Conservation (phyloP, 1,140 invertebrate genomes). For the Philotrypesis tridentata region DNA sequence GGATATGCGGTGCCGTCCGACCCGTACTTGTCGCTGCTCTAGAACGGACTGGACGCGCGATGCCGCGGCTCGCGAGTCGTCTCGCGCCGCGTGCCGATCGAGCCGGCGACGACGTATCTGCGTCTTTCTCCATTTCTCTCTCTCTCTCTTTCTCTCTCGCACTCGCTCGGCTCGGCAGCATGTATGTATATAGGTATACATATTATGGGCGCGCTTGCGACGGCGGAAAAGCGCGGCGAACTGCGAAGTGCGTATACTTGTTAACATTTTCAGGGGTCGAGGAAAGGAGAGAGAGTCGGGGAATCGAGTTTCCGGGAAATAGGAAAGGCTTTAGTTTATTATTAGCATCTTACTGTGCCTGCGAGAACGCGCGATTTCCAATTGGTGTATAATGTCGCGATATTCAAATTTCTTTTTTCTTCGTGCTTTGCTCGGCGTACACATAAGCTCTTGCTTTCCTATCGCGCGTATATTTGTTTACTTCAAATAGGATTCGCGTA, state of each 20-base stretch:
- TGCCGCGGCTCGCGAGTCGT: too few species aligned
- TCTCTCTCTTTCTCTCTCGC: not conserved
- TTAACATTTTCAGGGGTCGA: not conserved
- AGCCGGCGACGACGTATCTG: not conserved
- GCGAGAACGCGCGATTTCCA: not conserved
- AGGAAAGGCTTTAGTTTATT: not conserved
- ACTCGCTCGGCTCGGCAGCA: too few species aligned
- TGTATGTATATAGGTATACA: too few species aligned
- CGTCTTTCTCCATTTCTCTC: not conserved
- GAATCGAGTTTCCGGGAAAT: not conserved
- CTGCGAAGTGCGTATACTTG: not conserved
- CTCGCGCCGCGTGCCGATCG: conserved; percentile 35
- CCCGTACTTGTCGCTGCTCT: not conserved
- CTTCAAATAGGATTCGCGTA: not conserved
- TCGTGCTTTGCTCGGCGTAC: too few species aligned
- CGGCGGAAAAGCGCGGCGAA: not conserved
- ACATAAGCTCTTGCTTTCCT: too few species aligned
- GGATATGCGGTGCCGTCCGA: not conserved
- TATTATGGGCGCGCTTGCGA: not conserved
- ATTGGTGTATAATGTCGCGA: not conserved
- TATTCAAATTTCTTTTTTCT: not conserved
- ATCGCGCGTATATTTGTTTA: not conserved
- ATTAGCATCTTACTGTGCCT: not conserved
- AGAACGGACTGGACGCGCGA: not conserved
- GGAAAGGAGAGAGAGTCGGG: not conserved